Conservation (phyloP, 2,797 vertebrate genomes). For the Lepidocolaptes lacrymiger region DNA sequence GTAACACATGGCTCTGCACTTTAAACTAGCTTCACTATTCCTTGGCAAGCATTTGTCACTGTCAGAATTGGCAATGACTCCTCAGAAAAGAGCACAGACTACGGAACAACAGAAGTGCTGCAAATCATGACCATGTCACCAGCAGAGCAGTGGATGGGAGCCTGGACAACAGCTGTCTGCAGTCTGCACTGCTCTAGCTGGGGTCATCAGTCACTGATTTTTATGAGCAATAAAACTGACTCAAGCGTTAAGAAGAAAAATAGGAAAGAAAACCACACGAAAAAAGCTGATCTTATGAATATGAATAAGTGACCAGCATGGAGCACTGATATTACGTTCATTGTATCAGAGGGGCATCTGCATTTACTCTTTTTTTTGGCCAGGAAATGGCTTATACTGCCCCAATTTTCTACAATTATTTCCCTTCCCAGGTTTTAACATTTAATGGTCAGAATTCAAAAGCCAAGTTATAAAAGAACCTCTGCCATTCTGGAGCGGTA, state of each 20-base stretch:
- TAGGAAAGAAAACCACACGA: constrained; percentile 14
- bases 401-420: constrained; percentile 28
- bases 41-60: constrained; percentile 54
- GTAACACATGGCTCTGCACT: constrained; percentile 59
- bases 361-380: not conserved
- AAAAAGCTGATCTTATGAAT: constrained; percentile 58
- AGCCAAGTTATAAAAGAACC: not conserved
- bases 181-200: constrained; percentile 47
- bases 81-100: constrained; percentile 46
- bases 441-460: constrained; percentile 27
- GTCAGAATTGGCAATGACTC: constrained; percentile 47
- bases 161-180: constrained; percentile 63
- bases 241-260: constrained; percentile 59
- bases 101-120: constrained; percentile 6
- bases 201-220: constrained; percentile 68
- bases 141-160: constrained; percentile 49
- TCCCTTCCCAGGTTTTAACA: not conserved
- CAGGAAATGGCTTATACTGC: constrained; percentile 6
- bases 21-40: constrained; percentile 57
- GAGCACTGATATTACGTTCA: not conserved
- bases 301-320: constrained; percentile 50
- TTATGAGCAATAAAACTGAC: constrained; percentile 63
- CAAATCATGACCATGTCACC: constrained; percentile 53
- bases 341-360: constrained; percentile 1
- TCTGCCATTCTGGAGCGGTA: not conserved